Conservation (phyloP, 2,888 invertebrate genomes). For the Chalcis sispes region DNA sequence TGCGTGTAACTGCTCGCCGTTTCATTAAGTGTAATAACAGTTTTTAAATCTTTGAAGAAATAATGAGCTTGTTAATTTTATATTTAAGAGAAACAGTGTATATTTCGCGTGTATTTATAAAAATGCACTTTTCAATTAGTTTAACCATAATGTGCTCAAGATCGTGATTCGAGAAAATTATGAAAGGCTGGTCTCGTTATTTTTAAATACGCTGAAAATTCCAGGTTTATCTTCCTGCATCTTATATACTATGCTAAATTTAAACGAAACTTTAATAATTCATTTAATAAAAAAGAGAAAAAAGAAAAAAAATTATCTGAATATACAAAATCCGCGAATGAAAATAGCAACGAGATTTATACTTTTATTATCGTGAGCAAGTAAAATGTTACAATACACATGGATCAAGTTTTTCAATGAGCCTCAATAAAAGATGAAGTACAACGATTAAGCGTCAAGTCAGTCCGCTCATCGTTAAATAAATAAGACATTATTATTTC, state of each 20-base stretch:
- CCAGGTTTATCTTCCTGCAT: not conserved
- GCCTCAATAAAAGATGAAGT: too few relatives aligned
- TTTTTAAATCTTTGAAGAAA: conserved; percentile 9
- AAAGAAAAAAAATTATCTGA: too few relatives aligned
- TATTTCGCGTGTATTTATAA: too few relatives aligned
- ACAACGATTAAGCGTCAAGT: too few relatives aligned
- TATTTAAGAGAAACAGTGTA: too few relatives aligned
- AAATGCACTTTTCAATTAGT: not conserved
- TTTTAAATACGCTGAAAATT: conserved; percentile 11
- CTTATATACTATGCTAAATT: not conserved
- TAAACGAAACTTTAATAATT: not conserved
- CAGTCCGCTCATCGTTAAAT: too few relatives aligned
- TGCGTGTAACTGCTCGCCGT: not conserved
- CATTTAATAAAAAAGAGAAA: too few relatives aligned
- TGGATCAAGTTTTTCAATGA: too few relatives aligned
- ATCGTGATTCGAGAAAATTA: not conserved
- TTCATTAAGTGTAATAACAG: conserved; percentile 50
- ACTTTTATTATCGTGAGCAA: too few relatives aligned
- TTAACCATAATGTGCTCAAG: not conserved
- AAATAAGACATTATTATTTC: too few relatives aligned
- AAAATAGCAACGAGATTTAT: not conserved
- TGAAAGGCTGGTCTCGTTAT: conserved; percentile 12
- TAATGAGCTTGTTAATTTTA: too few relatives aligned
- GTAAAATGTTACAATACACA: too few relatives aligned
- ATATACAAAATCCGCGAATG: not conserved